phyloP scores from a whole-genome alignment of 2,113 vertebrate species.

The Xyrauchen texanus region DNA sequence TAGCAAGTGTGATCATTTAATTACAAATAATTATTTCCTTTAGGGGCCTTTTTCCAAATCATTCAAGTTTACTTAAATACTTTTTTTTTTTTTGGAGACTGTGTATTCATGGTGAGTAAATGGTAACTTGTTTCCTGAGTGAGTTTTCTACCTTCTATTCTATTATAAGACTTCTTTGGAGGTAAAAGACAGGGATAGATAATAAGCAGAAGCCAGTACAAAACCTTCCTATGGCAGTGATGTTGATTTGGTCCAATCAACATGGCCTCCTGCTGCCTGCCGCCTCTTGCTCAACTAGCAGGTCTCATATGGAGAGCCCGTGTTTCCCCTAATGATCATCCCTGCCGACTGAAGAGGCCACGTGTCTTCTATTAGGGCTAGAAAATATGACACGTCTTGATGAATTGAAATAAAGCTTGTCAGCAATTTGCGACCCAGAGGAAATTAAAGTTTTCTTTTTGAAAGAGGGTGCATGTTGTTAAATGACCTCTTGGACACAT shows the following conservation, averaged over 20 bases:
- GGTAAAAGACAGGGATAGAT: constrained; percentile 11
- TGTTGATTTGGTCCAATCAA: constrained; percentile 37
- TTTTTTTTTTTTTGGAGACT: neutral
- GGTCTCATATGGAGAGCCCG: constrained; percentile 6
- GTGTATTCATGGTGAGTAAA: too few relatives aligned
- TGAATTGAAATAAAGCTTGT: neutral
- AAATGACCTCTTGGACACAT: neutral
- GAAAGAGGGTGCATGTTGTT: neutral
- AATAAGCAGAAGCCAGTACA: constrained; percentile 17
- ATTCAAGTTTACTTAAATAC: neutral
- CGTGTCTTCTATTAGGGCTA: constrained; percentile 18
- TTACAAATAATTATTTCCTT: neutral
- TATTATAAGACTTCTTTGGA: neutral
- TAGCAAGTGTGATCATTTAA: neutral
- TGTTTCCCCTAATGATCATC: constrained; percentile 30
- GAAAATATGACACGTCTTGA: constrained; percentile 10
- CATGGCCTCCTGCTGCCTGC: constrained; percentile 16
- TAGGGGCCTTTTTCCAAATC: constrained; percentile 9
- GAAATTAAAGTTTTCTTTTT: neutral
- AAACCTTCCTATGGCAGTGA: constrained; percentile 31
- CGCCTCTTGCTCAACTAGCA: neutral
- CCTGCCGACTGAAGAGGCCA: neutral
- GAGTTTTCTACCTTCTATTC: neutral
- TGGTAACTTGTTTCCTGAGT: too few relatives aligned
- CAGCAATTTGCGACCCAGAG: constrained; percentile 7